Conservation (phyloP, 1,140 invertebrate species). For the Medauroidea extradentata region DNA sequence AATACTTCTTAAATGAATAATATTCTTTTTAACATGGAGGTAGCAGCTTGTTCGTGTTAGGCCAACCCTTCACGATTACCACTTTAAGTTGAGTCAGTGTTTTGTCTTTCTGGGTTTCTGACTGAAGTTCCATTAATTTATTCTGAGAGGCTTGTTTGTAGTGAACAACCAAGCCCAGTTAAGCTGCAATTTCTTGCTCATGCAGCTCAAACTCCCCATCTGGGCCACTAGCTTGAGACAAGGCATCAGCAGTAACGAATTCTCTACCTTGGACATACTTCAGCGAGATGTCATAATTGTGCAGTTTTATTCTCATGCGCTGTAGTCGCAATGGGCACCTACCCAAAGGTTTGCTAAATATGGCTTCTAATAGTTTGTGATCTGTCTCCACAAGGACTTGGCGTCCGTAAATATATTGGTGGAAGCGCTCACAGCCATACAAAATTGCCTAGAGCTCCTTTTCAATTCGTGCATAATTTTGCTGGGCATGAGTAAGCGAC, state of each 20-base stretch:
- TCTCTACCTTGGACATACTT: background rate
- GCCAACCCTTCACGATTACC: background rate
- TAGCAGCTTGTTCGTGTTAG: background rate
- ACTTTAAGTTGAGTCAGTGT: background rate
- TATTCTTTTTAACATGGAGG: background rate
- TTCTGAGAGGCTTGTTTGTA: background rate
- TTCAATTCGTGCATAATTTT: slow-evolving; percentile 30
- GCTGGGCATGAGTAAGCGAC: slow-evolving; percentile 24
- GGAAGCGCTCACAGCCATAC: slow-evolving; percentile 26
- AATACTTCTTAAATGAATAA: background rate
- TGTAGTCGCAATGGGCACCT: slow-evolving; percentile 25
- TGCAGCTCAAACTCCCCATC: background rate
- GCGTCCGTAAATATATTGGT: slow-evolving; percentile 41
- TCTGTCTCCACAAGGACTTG: slow-evolving; percentile 41
- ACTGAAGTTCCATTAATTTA: background rate
- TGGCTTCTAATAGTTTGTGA: slow-evolving; percentile 42
- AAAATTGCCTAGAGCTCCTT: slow-evolving; percentile 35
- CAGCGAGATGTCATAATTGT: background rate
- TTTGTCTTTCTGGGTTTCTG: background rate
- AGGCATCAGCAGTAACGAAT: background rate
- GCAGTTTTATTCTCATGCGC: slow-evolving; percentile 15
- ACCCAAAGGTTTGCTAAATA: slow-evolving; percentile 33
- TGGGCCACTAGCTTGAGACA: background rate
- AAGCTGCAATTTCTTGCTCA: background rate
- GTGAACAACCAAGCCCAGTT: background rate